Evolutionary conservation across 2,113 vertebrate species (phyloP), one percentile per base, ranked within the genome.

Genomic region (Phrynocephalus versicolor): DNA sequence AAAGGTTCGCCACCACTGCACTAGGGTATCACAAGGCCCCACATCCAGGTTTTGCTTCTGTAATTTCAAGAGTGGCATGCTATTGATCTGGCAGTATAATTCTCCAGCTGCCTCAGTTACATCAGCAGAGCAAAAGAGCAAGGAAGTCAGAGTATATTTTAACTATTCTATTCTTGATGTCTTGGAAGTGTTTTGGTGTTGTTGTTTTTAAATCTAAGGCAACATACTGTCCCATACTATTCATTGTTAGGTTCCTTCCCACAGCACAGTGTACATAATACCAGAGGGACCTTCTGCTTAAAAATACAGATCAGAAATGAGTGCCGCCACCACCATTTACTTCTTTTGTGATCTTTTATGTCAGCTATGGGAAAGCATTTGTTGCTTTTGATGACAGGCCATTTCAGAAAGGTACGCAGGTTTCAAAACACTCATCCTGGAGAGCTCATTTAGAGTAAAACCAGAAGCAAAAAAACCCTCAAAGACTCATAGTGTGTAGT

Each of bases 171-270:
- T 64, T 84, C n/a, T 85, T 74, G 89, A 72, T 82, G 30, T 6
- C 27, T 65, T 27, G 4, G 25, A 27, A 65, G 64, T 65, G 8
- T 21, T 27, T n/a, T n/a, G n/a, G n/a, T n/a, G n/a, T n/a, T n/a
- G n/a, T n/a, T 65, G 25, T 2, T 65, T 62, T 65, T 30, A 87
- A 91, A 93, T 91, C 87, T 90, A 89, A 67, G 41, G 65, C 92
- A 80, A 58, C 69, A 69, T 80, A 30, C 30, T 41, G 76, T 23
- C 23, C 75, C 25, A 78, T 80, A 72, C 72, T 51, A 87, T 2
- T 91, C 91, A 79, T 79, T 18, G 37, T 67, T 87, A 83, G 81
- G 35, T 73, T 65, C 3, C 45, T 91, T 88, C 90, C 65, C 73
- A 78, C 79, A 3, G 39, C 14, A 39, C 13, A 25, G 81, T 58